Conservation (phyloP, 2,797 vertebrate genomes). For the Podarcis siculus region DNA sequence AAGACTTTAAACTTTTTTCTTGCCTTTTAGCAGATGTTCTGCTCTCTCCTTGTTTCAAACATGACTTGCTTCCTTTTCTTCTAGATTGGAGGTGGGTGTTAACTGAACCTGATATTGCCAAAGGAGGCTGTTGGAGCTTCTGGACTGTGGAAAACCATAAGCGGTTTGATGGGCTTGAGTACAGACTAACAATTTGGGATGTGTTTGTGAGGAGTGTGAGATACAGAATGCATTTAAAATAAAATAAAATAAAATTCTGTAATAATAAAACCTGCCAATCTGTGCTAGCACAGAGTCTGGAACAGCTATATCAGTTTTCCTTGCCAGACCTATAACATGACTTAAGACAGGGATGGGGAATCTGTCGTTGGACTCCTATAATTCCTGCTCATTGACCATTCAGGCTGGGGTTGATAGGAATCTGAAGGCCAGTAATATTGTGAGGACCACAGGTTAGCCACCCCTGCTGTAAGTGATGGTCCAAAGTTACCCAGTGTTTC, state of each 20-base stretch:
- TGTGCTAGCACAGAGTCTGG: background rate
- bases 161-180: slow-evolving; percentile 69
- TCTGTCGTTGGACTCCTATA: too few species aligned
- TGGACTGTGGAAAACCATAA: slow-evolving; percentile 60
- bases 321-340: background rate
- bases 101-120: slow-evolving; percentile 60
- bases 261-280: background rate
- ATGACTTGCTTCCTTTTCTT: slow-evolving; percentile 56
- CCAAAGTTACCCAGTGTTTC: too few species aligned
- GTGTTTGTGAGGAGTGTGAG: slow-evolving; percentile 59
- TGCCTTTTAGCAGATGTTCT: slow-evolving; percentile 62
- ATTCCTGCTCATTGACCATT: too few species aligned
- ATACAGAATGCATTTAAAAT: slow-evolving; percentile 42
- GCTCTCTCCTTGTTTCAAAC: slow-evolving; percentile 66
- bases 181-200: slow-evolving; percentile 59
- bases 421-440: too few species aligned
- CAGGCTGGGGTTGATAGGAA: too few species aligned
- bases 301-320: background rate
- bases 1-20: slow-evolving; percentile 51
- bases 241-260: too few species aligned
- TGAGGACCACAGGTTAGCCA: too few species aligned
- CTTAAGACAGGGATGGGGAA: too few species aligned
- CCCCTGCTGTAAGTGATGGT: too few species aligned
- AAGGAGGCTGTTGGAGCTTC: slow-evolving; percentile 61
- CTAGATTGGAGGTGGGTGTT: slow-evolving; percentile 57